These are phyloP conservation scores for Rhipidura dahli DNA, from an alignment of 2,113 vertebrate genomes.

Conservation along the genomic window DNA sequence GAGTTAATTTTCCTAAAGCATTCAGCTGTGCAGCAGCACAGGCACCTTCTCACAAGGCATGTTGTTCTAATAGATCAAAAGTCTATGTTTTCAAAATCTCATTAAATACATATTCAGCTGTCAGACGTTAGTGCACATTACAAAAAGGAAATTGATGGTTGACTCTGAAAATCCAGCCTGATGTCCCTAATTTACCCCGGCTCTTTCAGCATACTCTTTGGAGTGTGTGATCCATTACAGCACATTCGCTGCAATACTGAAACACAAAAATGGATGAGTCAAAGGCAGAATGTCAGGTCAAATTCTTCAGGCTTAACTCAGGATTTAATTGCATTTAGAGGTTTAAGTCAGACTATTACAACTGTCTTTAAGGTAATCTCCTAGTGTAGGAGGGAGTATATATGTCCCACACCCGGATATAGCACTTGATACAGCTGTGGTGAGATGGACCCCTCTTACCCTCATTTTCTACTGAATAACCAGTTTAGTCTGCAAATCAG, in stretches of 20 bases:
- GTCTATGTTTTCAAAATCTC: background rate
- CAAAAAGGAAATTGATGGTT: background rate
- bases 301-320: conserved; percentile 35
- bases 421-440: background rate
- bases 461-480: background rate
- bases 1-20: background rate
- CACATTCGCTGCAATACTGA: accelerated
- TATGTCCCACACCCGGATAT: background rate
- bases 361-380: conserved; percentile 1
- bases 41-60: background rate
- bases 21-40: background rate
- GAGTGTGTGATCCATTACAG: background rate
- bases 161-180: background rate
- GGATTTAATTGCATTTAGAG: conserved; percentile 57
- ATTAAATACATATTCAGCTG: conserved; percentile 20
- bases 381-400: background rate
- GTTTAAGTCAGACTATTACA: conserved; percentile 19
- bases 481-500: background rate
- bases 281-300: conserved; percentile 23
- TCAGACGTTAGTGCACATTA: background rate
- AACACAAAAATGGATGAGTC: background rate
- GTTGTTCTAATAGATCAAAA: background rate
- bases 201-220: background rate
- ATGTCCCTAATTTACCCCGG: background rate
- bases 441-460: background rate